These are phyloP conservation scores for Neotragus pygmaeus DNA, from an alignment of 2,113 vertebrate species.

Conservation along the genomic window DNA sequence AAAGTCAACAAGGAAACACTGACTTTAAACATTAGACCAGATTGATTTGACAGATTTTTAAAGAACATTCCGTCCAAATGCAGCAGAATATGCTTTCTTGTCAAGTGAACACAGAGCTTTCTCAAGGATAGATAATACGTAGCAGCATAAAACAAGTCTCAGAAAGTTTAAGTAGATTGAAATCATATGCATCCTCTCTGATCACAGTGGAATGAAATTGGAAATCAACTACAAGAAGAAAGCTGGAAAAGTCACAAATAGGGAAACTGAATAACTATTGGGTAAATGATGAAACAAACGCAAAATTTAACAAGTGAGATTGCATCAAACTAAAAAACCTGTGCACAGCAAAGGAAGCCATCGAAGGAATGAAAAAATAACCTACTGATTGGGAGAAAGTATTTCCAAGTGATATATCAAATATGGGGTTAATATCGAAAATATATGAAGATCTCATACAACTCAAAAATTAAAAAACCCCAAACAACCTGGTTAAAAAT, in stretches of 20 bases:
- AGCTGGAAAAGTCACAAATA: background rate
- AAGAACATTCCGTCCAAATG: background rate
- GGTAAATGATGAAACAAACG: background rate
- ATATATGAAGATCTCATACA: background rate
- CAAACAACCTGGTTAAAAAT: background rate
- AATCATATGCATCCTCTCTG: background rate
- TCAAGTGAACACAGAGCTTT: background rate
- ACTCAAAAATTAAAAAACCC: background rate
- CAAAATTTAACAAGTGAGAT: background rate
- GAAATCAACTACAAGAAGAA: background rate
- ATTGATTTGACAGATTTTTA: background rate
- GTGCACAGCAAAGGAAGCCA: background rate
- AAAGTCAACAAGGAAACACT: background rate
- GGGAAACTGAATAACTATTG: background rate
- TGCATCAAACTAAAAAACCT: background rate
- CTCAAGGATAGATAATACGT: background rate
- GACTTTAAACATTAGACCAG: background rate
- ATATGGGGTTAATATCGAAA: background rate
- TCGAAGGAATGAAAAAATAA: background rate
- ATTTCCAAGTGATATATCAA: background rate
- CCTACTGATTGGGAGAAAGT: background rate
- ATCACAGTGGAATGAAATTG: background rate
- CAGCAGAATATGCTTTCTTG: background rate
- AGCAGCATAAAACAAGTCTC: background rate
- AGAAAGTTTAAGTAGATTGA: background rate